Percentiles rank a stretch among this genome's conserved stretches.
phyloP scores from a whole-genome alignment of 2,797 vertebrate species.

The Schizopygopsis pylzovi region DNA sequence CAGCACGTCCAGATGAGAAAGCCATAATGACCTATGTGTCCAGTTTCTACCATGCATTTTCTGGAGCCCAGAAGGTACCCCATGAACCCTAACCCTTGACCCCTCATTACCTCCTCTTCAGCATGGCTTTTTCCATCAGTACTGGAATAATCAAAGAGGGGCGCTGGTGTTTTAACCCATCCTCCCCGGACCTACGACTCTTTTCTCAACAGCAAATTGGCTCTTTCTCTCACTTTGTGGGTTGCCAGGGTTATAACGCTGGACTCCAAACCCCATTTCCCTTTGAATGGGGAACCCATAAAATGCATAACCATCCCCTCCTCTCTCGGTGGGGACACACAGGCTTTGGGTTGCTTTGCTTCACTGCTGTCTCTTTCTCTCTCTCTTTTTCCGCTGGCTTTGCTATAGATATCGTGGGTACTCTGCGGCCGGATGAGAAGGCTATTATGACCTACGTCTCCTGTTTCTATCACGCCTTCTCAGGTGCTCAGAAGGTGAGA shows the following conservation, averaged over 20 bases:
- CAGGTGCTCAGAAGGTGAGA: conserved; percentile 97
- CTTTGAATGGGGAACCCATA: conserved; percentile 45
- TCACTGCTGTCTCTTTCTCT: conserved; percentile 69
- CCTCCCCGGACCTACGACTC: conserved; percentile 27
- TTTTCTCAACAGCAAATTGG: conserved; percentile 21
- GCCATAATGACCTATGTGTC: conserved; percentile 99
- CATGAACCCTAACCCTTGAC: conserved; percentile 45
- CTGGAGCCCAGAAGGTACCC: conserved; percentile 86
- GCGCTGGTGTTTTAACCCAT: conserved; percentile 22
- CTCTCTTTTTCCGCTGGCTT: conserved; percentile 65
- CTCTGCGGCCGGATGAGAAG: conserved; percentile 95
- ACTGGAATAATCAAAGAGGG: conserved; percentile 52
- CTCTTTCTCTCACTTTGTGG: conserved; percentile 42
- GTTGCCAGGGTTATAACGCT: conserved; percentile 50
- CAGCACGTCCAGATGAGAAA: conserved; percentile 95
- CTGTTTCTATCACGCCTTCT: conserved; percentile 99
- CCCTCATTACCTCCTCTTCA: conserved; percentile 63
- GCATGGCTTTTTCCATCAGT: conserved; percentile 72
- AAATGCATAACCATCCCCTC: conserved; percentile 34
- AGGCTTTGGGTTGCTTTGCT: conserved; percentile 74
- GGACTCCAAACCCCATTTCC: conserved; percentile 23
- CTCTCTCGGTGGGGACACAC: conserved; percentile 47
- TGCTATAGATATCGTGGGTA: conserved; percentile 94
- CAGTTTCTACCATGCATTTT: conserved; percentile 99
- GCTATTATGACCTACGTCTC: conserved; percentile 99